Evolutionary conservation across 37 sponge, comb jelly and placozoan species (phyloP).

Genomic region (Corticium candelabrum): DNA sequence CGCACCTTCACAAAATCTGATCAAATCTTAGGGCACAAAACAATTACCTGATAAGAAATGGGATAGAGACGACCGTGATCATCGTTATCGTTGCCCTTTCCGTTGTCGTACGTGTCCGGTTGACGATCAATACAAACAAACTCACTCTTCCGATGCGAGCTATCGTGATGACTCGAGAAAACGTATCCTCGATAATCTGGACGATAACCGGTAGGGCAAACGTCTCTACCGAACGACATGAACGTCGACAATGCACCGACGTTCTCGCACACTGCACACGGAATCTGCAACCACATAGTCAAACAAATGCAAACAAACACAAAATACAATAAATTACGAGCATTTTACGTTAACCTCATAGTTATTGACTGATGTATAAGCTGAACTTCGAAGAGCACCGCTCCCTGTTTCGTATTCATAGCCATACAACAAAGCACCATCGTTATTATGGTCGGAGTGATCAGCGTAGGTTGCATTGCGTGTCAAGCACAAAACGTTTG

Average conservation of each 20-base stretch:
- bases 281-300: no score
- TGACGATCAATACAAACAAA: neutral
- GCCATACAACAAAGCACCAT: neutral
- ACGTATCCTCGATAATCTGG: neutral
- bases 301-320: no score
- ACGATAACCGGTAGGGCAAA: neutral
- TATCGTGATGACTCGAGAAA: neutral
- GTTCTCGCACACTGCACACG: neutral
- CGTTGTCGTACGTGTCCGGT: neutral
- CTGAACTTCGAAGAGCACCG: neutral
- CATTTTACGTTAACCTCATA: no score
- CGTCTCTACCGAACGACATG: neutral
- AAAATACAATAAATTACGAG: no score
- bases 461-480: neutral
- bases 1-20: neutral
- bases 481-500: neutral
- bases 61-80: neutral
- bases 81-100: neutral
- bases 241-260: neutral
- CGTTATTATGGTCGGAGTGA: neutral
- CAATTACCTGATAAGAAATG: neutral
- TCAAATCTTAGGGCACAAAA: neutral
- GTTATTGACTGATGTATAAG: neutral
- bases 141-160: neutral
- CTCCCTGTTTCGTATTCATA: neutral